A percentile compares a stretch with the other conserved stretches of the same genome.
Evolutionary conservation across 2,113 vertebrate genomes (phyloP).

Genomic region (Cariama cristata): DNA sequence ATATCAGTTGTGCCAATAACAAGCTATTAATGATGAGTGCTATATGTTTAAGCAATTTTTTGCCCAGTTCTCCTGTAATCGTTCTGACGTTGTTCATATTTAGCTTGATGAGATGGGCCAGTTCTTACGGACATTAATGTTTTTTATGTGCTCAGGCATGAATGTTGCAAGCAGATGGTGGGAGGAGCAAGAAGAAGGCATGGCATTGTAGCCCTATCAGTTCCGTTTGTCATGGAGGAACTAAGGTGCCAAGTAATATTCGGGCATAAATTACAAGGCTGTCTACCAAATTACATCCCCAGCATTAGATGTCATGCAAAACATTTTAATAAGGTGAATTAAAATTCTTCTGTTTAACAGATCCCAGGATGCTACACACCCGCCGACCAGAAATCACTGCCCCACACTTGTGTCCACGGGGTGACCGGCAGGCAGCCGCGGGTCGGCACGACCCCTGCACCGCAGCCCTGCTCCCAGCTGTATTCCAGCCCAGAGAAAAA

Average conservation of each 20-base stretch:
- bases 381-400: not conserved
- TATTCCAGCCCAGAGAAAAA: not conserved
- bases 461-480: not conserved
- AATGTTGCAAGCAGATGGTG: conserved; percentile 71
- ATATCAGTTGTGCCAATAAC: conserved; percentile 62
- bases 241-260: conserved; percentile 43
- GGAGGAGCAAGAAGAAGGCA: conserved; percentile 27
- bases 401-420: not conserved
- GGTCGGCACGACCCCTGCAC: too few species aligned
- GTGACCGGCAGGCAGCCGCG: not conserved
- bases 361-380: not conserved
- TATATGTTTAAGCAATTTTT: conserved; percentile 50
- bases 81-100: conserved; percentile 64
- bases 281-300: conserved; percentile 32
- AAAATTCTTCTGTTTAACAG: not conserved
- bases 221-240: not conserved
- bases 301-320: not conserved
- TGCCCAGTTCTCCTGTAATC: conserved; percentile 48
- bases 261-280: conserved; percentile 60
- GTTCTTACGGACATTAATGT: conserved; percentile 33
- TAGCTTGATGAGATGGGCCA: conserved; percentile 70
- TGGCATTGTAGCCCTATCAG: conserved; percentile 19
- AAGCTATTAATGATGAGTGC: conserved; percentile 69
- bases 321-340: not conserved
- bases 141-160: conserved; percentile 55